Evolutionary conservation across 2,888 invertebrate species (phyloP).

Genomic region (Horisme vitalbata): DNA sequence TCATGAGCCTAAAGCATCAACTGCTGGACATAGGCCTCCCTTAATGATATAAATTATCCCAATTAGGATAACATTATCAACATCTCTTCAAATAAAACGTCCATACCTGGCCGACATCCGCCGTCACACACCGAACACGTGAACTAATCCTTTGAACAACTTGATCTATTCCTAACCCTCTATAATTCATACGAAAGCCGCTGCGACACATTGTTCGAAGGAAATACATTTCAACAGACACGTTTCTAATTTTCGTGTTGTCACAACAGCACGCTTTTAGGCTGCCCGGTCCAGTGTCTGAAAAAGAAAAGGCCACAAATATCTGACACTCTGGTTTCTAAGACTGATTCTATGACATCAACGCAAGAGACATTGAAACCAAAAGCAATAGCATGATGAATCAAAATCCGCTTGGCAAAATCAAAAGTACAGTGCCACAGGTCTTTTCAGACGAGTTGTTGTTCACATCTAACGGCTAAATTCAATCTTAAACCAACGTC

Average conservation of each 20-base stretch:
- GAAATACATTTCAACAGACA: constrained; percentile 44
- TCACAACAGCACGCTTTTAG: constrained; percentile 52
- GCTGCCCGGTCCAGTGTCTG: constrained; percentile 25
- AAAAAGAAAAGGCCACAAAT: background rate
- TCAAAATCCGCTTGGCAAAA: background rate
- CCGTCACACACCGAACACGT: constrained; percentile 4
- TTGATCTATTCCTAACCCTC: constrained; percentile 29
- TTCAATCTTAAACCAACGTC: no score
- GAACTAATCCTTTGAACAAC: constrained; percentile 27
- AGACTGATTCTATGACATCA: no score
- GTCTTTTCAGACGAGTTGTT: background rate
- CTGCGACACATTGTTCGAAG: constrained; percentile 36
- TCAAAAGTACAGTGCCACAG: background rate
- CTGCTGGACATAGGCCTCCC: background rate
- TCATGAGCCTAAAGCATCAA: no score
- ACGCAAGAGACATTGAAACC: background rate
- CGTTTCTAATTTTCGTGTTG: constrained; percentile 53
- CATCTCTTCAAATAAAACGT: constrained; percentile 8
- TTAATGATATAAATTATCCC: constrained; percentile 9
- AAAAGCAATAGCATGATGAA: background rate
- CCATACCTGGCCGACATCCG: constrained; percentile 20
- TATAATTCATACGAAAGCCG: constrained; percentile 28
- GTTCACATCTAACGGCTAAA: background rate
- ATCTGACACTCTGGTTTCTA: no score
- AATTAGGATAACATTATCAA: constrained; percentile 15